Conservation (phyloP, 2,113 vertebrate species). For the Melanostigma gelatinosum region DNA sequence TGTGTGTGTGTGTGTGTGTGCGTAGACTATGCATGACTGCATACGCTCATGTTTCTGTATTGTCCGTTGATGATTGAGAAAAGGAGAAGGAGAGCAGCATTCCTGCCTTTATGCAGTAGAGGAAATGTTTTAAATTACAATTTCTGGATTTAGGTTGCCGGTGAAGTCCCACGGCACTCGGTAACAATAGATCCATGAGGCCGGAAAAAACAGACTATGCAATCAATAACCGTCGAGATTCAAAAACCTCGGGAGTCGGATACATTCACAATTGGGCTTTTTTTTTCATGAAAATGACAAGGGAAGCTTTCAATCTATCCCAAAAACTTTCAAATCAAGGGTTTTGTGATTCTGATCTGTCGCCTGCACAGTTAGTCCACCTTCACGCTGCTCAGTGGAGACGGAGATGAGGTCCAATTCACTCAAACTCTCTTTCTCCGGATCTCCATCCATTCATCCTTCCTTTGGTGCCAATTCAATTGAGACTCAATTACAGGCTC, state of each 20-base stretch:
- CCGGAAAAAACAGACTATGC: background rate
- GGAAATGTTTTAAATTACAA: constrained; percentile 49
- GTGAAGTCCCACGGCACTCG: background rate
- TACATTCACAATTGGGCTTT: constrained; percentile 36
- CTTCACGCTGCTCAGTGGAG: constrained; percentile 64
- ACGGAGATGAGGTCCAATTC: constrained; percentile 69
- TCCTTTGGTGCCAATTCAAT: constrained; percentile 88
- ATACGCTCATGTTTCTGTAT: background rate
- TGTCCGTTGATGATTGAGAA: constrained; percentile 42
- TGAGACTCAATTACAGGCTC: constrained; percentile 86
- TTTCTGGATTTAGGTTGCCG: constrained; percentile 34
- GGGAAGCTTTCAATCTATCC: constrained; percentile 57
- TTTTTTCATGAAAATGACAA: constrained; percentile 68
- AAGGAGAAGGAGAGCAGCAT: background rate
- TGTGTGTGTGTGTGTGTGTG: background rate
- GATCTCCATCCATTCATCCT: constrained; percentile 72
- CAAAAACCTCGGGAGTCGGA: constrained; percentile 7
- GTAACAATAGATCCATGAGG: constrained; percentile 18
- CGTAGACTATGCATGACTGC: constrained; percentile 34
- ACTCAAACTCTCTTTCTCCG: constrained; percentile 58
- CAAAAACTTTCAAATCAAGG: constrained; percentile 66
- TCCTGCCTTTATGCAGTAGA: constrained; percentile 10
- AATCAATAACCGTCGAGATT: constrained; percentile 22
- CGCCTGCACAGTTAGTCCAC: constrained; percentile 32
- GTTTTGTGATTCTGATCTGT: constrained; percentile 56